These are phyloP conservation scores for Tauraco hartlaubi DNA, from an alignment of 2,797 vertebrate species.

Conservation along the genomic window DNA sequence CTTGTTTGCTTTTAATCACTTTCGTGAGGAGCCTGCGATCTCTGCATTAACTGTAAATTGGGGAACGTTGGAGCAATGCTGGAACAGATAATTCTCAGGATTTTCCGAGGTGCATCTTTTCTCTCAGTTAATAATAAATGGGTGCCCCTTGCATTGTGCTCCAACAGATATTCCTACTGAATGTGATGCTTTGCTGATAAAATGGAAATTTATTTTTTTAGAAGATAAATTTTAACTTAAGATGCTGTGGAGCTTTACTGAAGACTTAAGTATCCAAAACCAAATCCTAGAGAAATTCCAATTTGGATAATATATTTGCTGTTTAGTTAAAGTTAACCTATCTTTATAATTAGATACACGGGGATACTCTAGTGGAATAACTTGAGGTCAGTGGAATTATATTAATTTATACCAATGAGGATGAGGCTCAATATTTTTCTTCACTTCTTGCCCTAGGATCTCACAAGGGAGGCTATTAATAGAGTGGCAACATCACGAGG, in stretches of 20 bases:
- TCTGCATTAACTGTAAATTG: not conserved
- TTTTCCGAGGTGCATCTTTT: not conserved
- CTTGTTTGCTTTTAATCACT: not conserved
- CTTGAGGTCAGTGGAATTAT: conserved; percentile 18
- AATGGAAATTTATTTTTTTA: not conserved
- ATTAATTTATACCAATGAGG: conserved; percentile 39
- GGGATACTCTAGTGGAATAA: conserved; percentile 5
- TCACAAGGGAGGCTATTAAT: conserved; percentile 57
- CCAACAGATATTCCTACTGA: not conserved
- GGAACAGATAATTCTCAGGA: not conserved
- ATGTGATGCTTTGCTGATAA: not conserved
- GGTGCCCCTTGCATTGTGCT: not conserved
- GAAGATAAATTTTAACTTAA: not conserved
- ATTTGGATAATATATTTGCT: not conserved
- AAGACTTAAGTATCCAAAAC: not conserved
- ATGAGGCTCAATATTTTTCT: conserved; percentile 50
- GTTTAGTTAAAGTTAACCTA: conserved; percentile 51
- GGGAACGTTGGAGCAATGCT: not conserved
- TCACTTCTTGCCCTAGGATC: conserved; percentile 31
- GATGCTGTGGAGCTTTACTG: not conserved
- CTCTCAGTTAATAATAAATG: not conserved
- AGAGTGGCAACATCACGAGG: not conserved
- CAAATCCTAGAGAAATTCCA: not conserved
- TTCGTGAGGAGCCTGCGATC: not conserved
- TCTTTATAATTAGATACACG: conserved; percentile 31